Conservation (phyloP, 1,140 invertebrate genomes). For the Pararge aegeria region DNA sequence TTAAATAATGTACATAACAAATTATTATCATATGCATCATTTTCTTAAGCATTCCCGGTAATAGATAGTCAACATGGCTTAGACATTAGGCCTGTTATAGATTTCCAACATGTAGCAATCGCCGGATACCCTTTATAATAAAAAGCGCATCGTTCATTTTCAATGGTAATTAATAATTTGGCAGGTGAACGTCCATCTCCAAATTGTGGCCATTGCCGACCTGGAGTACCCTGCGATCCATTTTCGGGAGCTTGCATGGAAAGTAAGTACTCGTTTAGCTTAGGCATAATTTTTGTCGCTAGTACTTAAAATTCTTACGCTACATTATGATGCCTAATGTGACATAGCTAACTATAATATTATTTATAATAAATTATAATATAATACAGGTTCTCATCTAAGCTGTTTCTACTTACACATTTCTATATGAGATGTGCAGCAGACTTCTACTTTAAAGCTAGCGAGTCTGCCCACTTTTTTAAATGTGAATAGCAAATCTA, state of each 20-base stretch:
- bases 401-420: slow-evolving; percentile 37
- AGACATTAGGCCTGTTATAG: no score
- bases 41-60: no score
- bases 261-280: slow-evolving; percentile 67
- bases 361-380: slow-evolving; percentile 11
- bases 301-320: slow-evolving; percentile 36
- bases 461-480: slow-evolving; percentile 55
- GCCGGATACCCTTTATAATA: no score
- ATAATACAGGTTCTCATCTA: slow-evolving; percentile 28
- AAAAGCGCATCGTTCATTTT: no score
- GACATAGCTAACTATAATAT: slow-evolving; percentile 22
- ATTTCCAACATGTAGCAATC: no score
- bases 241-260: slow-evolving; percentile 88
- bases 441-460: slow-evolving; percentile 64
- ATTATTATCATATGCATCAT: no score
- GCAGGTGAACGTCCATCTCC: slow-evolving; percentile 48
- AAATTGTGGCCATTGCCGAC: slow-evolving; percentile 87
- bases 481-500: slow-evolving; percentile 75
- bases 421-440: slow-evolving; percentile 38
- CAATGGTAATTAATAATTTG: no score
- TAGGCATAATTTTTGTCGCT: slow-evolving; percentile 15
- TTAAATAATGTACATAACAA: no score
- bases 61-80: no score
- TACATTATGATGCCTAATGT: slow-evolving; percentile 31
- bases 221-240: slow-evolving; percentile 86